Evolutionary conservation across 2,888 invertebrate species (phyloP).

Genomic region (Eupithecia dodoneata): DNA sequence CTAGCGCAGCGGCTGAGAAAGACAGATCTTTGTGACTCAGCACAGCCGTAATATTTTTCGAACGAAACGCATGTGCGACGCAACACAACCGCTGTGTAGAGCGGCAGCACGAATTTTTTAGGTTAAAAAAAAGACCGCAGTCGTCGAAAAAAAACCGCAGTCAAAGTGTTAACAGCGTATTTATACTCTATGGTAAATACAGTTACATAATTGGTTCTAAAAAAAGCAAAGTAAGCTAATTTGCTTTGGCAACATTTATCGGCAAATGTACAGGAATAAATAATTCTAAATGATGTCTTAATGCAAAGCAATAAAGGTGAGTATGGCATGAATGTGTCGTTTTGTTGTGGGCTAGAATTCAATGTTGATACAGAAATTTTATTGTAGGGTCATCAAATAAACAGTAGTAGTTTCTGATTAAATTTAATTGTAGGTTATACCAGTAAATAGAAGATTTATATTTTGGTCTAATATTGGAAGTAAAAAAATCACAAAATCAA

Average conservation of each 20-base stretch:
- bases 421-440: not conserved
- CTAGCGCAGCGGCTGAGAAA: too few species aligned
- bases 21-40: too few species aligned
- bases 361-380: not conserved
- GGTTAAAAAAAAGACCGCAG: too few species aligned
- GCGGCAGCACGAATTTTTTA: too few species aligned
- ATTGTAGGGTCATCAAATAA: not conserved
- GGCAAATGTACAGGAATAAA: not conserved
- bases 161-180: too few species aligned
- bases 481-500: too few species aligned
- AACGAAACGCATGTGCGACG: too few species aligned
- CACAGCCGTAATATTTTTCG: too few species aligned
- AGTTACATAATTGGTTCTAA: too few species aligned
- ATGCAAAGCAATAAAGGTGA: conserved; percentile 2
- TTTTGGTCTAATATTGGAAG: not conserved
- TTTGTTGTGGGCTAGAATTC: not conserved
- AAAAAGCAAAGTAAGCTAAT: not conserved
- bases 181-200: too few species aligned
- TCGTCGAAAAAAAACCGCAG: too few species aligned
- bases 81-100: too few species aligned
- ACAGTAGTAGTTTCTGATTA: not conserved
- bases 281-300: not conserved
- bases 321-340: not conserved
- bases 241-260: not conserved
- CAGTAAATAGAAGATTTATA: not conserved